Base-by-base conservation (phyloP, 2,888 invertebrate species). In the Tromatobia lineatoria region DNA sequence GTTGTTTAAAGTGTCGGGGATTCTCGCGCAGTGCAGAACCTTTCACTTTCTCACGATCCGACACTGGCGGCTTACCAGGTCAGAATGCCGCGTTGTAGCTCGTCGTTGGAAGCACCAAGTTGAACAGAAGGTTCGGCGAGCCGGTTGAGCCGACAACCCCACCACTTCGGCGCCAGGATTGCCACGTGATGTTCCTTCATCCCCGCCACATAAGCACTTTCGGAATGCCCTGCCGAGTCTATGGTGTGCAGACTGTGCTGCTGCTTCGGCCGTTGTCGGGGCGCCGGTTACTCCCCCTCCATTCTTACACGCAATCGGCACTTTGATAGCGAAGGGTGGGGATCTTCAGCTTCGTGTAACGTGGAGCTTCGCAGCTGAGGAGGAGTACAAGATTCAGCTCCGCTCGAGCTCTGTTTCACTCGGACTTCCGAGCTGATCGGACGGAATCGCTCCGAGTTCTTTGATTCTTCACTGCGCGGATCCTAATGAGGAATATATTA, bases 31-130 rank as follows among this genome's bases (percentile, higher is more conserved):
- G 54, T 67, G 73, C 52, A 71, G 81, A 71, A 80, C 75, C 81
- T 81, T 83, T 80, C 85, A 86, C 85, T 88, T 85, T 80, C 59
- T 82, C 85, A 90, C 92, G 91, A 92, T 88, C 93, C 91, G 93
- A 92, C 93, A 90, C 93, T 91, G 92, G 91, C 89, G 90, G 91
- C 92, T 91, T 92, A 92, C 92, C 93, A 93, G 93, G 93, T 93
- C 93, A 92, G 92, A 93, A 93, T 93, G 91, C 90, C 88, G 64
- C 38, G 90, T 80, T 83, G 83, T 83, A 61, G 83, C 76, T 85
- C 57, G 78, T 84, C 75, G 84, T 77, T 83, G 83, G 81, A 74
- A 73, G 85, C 85, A 83, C 76, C 29, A 67, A 80, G 74, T 50
- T 85, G 76, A 82, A 82, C 83, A 88, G 82, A 86, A 61, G 84